Percentiles rank a stretch among this genome's conserved stretches.
phyloP scores from a whole-genome alignment of 2,113 vertebrate genomes.

The Chaetops frenatus region DNA sequence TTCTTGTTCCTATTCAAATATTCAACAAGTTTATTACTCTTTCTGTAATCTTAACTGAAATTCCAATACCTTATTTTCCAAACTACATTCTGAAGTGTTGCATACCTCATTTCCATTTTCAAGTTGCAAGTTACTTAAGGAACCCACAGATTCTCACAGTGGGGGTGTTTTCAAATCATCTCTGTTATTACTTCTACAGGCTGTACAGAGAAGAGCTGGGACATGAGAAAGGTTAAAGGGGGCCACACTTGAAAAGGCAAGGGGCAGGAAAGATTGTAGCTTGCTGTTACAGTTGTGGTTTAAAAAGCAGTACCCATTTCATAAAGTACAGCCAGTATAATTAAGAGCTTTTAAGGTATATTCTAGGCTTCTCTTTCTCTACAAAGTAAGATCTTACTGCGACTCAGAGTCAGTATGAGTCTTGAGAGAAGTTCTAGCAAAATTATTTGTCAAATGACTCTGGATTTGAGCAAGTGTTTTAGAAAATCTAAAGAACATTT shows the following conservation, averaged over 20 bases:
- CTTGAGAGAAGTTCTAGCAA: neutral
- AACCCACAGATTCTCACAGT: neutral
- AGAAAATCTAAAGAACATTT: neutral
- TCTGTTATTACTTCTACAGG: neutral
- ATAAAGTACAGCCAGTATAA: neutral
- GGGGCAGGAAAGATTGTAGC: neutral
- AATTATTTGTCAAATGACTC: neutral
- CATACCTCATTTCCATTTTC: neutral
- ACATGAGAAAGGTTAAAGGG: neutral
- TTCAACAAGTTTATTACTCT: neutral
- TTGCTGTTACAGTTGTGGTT: neutral
- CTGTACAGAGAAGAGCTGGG: neutral
- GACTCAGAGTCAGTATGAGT: neutral
- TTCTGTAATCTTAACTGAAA: neutral
- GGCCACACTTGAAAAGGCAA: neutral
- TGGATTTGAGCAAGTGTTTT: neutral
- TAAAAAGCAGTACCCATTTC: neutral
- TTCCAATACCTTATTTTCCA: neutral
- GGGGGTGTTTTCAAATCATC: neutral
- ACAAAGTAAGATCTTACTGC: neutral
- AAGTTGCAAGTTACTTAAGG: neutral
- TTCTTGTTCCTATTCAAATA: neutral
- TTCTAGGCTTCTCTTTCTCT: neutral
- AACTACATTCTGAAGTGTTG: neutral
- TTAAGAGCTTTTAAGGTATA: neutral